Evolutionary conservation across 2,888 invertebrate species (phyloP).

Genomic region (Parnassius orleans): DNA sequence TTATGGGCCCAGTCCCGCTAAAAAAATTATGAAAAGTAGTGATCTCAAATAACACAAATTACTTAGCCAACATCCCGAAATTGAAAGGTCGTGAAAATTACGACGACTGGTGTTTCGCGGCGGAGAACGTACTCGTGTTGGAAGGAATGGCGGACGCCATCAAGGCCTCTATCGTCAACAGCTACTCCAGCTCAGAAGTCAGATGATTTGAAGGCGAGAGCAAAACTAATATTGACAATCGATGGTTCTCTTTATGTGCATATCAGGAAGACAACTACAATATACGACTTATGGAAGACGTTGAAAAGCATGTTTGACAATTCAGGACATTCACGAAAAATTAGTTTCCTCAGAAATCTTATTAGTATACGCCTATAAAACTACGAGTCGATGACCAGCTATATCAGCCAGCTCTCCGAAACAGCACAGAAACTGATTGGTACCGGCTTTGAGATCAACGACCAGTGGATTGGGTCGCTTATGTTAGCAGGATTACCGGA

Average conservation of each 20-base stretch:
- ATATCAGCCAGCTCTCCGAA: constrained; percentile 29
- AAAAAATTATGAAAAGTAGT: no score
- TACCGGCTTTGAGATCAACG: constrained; percentile 31
- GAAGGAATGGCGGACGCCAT: constrained; percentile 28
- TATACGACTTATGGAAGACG: constrained; percentile 29
- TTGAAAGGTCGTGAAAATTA: background rate
- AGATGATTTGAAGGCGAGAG: constrained; percentile 31
- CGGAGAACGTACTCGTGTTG: constrained; percentile 26
- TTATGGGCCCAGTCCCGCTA: no score
- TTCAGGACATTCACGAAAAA: constrained; percentile 22
- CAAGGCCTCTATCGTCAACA: constrained; percentile 17
- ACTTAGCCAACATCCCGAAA: background rate
- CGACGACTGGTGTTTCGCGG: background rate
- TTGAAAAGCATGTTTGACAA: constrained; percentile 32
- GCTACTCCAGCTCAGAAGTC: constrained; percentile 18
- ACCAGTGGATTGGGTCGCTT: constrained; percentile 33
- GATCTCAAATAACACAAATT: background rate
- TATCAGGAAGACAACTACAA: constrained; percentile 27
- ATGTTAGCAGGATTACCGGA: constrained; percentile 32
- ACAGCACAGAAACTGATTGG: constrained; percentile 30
- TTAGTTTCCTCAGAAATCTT: constrained; percentile 24
- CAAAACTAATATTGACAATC: constrained; percentile 33
- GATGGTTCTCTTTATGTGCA: constrained; percentile 33
- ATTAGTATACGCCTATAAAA: constrained; percentile 24
- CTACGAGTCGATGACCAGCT: constrained; percentile 14